phyloP scores from a whole-genome alignment of 2,797 vertebrate species.

The Sphenodon punctatus region DNA sequence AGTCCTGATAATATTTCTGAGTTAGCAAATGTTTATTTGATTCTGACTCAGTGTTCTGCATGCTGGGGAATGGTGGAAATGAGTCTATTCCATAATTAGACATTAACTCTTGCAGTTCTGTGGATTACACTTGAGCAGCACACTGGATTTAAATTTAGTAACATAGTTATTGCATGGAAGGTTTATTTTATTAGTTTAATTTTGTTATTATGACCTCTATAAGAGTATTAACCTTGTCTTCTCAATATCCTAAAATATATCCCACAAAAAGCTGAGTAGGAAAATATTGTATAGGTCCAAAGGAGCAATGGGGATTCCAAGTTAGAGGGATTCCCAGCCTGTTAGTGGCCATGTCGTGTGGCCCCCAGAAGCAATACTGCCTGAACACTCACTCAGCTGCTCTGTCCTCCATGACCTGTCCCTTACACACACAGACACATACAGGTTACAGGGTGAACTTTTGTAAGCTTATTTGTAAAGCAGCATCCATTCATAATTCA shows the following conservation, averaged over 20 bases:
- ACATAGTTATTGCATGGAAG: slow-evolving; percentile 65
- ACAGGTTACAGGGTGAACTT: no score
- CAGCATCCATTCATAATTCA: no score
- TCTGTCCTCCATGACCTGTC: no score
- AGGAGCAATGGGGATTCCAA: no score
- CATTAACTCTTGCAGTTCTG: slow-evolving; percentile 41
- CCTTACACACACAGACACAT: no score
- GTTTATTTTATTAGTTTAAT: no score
- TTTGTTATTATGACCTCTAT: slow-evolving; percentile 67
- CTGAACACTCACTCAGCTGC: no score
- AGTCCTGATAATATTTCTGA: slow-evolving; percentile 2
- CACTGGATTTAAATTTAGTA: slow-evolving; percentile 63
- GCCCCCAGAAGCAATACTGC: no score
- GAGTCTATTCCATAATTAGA: slow-evolving; percentile 37
- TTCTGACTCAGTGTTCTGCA: background rate
- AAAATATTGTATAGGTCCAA: slow-evolving; percentile 58
- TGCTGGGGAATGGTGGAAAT: slow-evolving; percentile 28
- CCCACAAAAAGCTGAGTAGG: slow-evolving; percentile 57
- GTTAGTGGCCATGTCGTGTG: no score
- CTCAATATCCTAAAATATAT: slow-evolving; percentile 62
- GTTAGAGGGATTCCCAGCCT: no score
- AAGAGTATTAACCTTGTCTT: slow-evolving; percentile 59
- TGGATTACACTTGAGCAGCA: slow-evolving; percentile 62
- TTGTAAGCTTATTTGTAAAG: no score
- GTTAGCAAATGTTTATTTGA: slow-evolving; percentile 49